Conservation (phyloP, 2,797 vertebrate species). For the Psittacula derbiana region DNA sequence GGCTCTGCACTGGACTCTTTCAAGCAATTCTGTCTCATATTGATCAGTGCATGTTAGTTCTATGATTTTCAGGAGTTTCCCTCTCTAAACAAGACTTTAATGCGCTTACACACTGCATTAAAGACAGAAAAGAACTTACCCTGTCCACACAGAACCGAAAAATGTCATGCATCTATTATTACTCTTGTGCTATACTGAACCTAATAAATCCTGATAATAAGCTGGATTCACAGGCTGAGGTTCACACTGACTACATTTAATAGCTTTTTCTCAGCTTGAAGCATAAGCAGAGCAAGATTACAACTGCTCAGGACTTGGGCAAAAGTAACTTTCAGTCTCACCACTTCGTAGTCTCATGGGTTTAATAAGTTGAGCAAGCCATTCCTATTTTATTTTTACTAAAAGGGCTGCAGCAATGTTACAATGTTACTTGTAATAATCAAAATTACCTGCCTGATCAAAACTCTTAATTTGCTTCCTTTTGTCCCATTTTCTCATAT, state of each 20-base stretch:
- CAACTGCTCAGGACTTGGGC: neutral
- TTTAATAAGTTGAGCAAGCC: neutral
- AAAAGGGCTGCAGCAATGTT: neutral
- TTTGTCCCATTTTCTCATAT: neutral
- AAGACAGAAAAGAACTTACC: neutral
- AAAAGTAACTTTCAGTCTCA: neutral
- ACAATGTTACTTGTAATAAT: neutral
- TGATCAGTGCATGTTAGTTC: neutral
- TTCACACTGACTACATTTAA: neutral
- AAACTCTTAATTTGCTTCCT: neutral
- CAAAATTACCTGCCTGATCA: neutral
- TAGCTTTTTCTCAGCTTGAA: conserved; percentile 22
- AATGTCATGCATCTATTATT: neutral
- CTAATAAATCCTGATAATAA: conserved; percentile 18
- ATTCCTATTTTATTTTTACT: neutral
- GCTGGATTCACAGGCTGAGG: neutral
- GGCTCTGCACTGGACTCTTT: no score
- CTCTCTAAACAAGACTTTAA: neutral
- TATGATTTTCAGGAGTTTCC: neutral
- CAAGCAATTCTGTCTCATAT: neutral
- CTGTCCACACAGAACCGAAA: neutral
- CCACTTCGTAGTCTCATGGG: neutral
- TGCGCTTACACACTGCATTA: neutral
- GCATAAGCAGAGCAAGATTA: neutral
- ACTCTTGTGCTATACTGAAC: neutral